Evolutionary conservation across 2,797 vertebrate species (phyloP).

Genomic region (Silurus lanzhouensis): DNA sequence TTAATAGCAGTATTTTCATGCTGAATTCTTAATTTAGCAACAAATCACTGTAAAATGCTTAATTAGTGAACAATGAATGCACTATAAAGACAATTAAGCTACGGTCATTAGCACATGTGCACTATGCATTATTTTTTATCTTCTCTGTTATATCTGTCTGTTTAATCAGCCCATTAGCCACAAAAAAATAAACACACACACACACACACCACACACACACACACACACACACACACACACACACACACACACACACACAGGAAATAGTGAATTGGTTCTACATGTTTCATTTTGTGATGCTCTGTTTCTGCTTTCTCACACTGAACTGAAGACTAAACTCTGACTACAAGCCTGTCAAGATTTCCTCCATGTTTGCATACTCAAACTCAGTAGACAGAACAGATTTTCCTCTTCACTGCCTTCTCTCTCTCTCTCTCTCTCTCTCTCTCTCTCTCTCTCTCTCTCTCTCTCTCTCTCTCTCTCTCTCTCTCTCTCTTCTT

Average conservation of each 20-base stretch:
- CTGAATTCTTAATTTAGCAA: not conserved
- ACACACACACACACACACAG: not conserved
- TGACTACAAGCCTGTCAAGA: conserved; percentile 22
- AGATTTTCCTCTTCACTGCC: conserved; percentile 49
- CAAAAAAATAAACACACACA: not conserved
- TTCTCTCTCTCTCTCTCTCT: conserved; percentile 9
- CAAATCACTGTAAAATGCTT: not conserved
- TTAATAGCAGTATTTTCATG: not conserved
- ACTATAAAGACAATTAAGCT: not conserved
- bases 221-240: not conserved
- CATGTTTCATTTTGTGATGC: conserved; percentile 9
- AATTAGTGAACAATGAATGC: not conserved
- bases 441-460: no score
- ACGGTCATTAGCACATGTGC: not conserved
- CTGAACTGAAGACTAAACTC: conserved; percentile 16
- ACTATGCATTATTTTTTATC: not conserved
- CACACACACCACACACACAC: not conserved
- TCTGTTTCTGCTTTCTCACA: conserved; percentile 1
- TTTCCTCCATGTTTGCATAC: conserved; percentile 25
- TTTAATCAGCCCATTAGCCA: not conserved
- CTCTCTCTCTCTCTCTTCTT: conserved; percentile 30
- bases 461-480: not conserved
- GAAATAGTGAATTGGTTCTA: conserved; percentile 5
- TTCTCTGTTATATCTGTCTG: not conserved
- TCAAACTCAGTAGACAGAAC: conserved; percentile 36